These are phyloP conservation scores for Cervus canadensis DNA, from an alignment of 2,113 vertebrate species.

Conservation along the genomic window DNA sequence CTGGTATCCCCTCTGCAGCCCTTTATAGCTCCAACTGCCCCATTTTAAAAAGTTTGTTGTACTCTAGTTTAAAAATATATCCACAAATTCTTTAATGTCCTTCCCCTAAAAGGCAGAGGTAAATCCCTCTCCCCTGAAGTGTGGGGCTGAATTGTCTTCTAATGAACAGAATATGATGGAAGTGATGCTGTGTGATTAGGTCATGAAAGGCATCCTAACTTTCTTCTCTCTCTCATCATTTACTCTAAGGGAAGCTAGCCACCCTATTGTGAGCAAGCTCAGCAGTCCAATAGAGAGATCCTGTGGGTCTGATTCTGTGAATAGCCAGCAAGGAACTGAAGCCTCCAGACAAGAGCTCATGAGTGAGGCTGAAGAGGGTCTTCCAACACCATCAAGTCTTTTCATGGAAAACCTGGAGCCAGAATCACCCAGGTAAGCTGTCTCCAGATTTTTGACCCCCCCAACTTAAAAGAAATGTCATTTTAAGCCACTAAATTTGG, in stretches of 20 bases:
- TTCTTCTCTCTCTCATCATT: not conserved
- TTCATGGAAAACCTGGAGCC: not conserved
- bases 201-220: not conserved
- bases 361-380: not conserved
- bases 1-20: not conserved
- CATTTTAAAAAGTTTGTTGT: not conserved
- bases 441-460: not conserved
- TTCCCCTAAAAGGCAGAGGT: not conserved
- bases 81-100: not conserved
- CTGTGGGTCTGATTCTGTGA: not conserved
- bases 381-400: not conserved
- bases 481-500: not conserved
- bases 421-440: not conserved
- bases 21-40: not conserved
- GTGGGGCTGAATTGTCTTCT: not conserved
- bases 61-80: not conserved
- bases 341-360: not conserved
- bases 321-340: not conserved
- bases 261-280: not conserved
- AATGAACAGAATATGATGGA: not conserved
- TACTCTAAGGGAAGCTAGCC: not conserved
- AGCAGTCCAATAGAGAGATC: not conserved
- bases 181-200: not conserved
- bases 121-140: not conserved
- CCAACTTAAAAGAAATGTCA: not conserved